Percentiles rank a stretch among this genome's conserved stretches.
phyloP scores from a whole-genome alignment of 2,888 invertebrate species.

The Zelleria hepariella region DNA sequence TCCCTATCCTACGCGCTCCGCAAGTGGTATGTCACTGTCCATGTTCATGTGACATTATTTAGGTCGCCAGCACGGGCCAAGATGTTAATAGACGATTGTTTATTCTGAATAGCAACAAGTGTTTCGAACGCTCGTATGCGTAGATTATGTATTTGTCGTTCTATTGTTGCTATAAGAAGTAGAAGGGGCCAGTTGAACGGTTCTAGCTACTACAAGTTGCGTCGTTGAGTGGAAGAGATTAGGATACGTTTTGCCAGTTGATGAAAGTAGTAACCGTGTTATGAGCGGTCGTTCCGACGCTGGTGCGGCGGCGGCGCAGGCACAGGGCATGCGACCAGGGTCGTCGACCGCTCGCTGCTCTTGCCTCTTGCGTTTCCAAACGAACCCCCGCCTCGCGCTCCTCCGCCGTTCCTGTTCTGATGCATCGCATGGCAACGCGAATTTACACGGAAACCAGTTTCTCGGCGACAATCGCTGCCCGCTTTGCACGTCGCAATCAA shows the following conservation, averaged over 20 bases:
- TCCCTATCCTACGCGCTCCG: constrained; percentile 51
- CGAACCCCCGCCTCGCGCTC: constrained; percentile 37
- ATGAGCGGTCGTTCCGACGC: constrained; percentile 27
- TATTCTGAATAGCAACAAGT: constrained; percentile 17
- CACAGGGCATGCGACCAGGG: constrained; percentile 61
- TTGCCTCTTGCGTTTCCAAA: constrained; percentile 64
- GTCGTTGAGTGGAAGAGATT: not conserved
- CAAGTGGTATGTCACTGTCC: constrained; percentile 28
- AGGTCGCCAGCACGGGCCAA: constrained; percentile 30
- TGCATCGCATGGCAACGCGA: constrained; percentile 67
- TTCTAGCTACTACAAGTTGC: not conserved
- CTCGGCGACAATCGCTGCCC: constrained; percentile 36
- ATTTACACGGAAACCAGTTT: constrained; percentile 67
- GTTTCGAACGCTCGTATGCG: not conserved
- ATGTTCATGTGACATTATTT: constrained; percentile 45
- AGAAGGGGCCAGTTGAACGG: not conserved
- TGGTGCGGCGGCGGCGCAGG: constrained; percentile 28
- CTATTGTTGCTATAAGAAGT: not conserved
- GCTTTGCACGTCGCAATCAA: constrained; percentile 33
- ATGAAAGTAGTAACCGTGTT: constrained; percentile 39
- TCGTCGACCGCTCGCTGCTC: constrained; percentile 62
- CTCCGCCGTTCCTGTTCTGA: constrained; percentile 56
- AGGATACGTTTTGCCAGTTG: not conserved
- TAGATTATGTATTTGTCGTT: not conserved
- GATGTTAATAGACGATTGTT: constrained; percentile 36